Conservation (phyloP, 2,113 vertebrate genomes). For the Saccopteryx bilineata region DNA sequence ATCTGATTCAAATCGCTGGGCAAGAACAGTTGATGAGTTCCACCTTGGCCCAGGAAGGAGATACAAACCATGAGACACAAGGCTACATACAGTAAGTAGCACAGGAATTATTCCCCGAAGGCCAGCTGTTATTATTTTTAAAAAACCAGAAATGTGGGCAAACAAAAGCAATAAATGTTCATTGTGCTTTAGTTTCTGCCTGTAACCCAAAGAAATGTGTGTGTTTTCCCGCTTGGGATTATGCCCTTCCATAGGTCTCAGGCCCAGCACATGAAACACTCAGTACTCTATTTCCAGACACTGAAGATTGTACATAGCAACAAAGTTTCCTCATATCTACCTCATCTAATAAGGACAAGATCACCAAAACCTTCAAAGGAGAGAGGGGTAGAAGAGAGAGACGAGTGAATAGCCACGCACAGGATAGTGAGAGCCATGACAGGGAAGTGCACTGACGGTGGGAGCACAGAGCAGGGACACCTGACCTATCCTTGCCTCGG, state of each 20-base stretch:
- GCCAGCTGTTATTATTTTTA: background rate
- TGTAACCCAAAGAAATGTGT: background rate
- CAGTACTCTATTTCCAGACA: background rate
- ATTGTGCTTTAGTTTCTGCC: background rate
- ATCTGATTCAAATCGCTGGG: background rate
- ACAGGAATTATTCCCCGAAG: background rate
- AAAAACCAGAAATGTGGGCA: background rate
- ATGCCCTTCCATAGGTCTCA: background rate
- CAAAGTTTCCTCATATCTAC: background rate
- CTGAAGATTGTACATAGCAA: background rate
- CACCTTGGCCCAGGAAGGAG: background rate
- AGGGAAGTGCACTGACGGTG: accelerated
- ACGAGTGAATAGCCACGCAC: background rate
- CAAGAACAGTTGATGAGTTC: background rate
- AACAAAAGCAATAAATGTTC: background rate
- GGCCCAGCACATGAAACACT: background rate
- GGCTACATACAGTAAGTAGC: background rate
- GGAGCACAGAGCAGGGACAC: background rate
- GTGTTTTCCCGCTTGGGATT: background rate
- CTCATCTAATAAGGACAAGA: background rate
- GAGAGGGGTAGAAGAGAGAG: accelerated
- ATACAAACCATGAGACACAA: background rate
- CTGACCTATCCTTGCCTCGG: background rate
- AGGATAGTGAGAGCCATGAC: background rate
- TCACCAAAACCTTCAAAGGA: background rate